These are phyloP conservation scores for Opisthocomus hoazin DNA, from an alignment of 2,113 vertebrate species.

Conservation along the genomic window DNA sequence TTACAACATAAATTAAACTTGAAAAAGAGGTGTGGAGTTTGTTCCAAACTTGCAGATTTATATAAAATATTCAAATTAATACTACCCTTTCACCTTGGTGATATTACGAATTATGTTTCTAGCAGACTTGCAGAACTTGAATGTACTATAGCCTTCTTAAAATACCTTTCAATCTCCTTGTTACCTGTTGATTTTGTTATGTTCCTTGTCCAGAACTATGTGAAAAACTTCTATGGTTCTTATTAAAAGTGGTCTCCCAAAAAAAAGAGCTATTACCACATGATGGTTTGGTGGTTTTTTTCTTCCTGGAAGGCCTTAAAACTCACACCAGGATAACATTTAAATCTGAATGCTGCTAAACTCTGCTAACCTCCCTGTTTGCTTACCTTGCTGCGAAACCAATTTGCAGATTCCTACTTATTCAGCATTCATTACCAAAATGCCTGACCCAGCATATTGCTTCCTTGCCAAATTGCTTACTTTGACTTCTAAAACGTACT, in stretches of 20 bases:
- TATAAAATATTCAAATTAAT: conserved; percentile 4
- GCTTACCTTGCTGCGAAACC: background rate
- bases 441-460: background rate
- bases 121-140: background rate
- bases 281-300: accelerated
- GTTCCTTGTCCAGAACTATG: background rate
- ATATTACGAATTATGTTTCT: background rate
- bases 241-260: background rate
- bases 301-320: background rate
- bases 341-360: background rate
- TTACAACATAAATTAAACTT: conserved; percentile 69
- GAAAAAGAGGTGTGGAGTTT: conserved; percentile 32
- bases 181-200: background rate
- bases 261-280: background rate
- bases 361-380: background rate
- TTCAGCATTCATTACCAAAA: background rate
- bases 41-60: conserved; percentile 5
- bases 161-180: background rate
- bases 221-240: background rate
- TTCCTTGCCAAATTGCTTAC: background rate
- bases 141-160: background rate
- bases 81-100: background rate
- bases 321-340: background rate
- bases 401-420: background rate
- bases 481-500: background rate